Percentiles rank a stretch among this genome's conserved stretches.
Conservation (phyloP, 2,113 vertebrate species). For the Thamnophis sirtalis region DNA sequence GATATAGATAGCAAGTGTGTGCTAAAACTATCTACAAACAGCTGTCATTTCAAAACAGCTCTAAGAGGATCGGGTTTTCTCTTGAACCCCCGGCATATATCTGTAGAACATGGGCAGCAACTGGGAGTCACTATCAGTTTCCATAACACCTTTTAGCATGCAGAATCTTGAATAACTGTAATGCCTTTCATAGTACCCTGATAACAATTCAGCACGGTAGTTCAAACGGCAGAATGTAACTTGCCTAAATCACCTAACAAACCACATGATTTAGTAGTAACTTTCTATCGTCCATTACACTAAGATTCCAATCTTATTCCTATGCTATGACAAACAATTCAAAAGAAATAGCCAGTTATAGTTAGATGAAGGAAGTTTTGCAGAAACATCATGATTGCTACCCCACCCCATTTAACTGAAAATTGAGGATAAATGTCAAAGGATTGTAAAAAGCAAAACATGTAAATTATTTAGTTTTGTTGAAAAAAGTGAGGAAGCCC, state of each 20-base stretch:
- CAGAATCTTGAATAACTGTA: background rate
- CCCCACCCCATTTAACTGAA: background rate
- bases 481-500: background rate
- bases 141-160: background rate
- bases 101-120: background rate
- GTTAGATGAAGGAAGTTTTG: background rate
- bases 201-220: background rate
- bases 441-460: background rate
- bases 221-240: background rate
- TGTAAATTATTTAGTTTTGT: background rate
- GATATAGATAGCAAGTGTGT: constrained; percentile 17
- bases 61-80: constrained; percentile 13
- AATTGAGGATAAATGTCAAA: background rate
- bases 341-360: background rate
- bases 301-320: background rate
- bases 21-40: constrained; percentile 24
- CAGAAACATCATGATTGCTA: background rate
- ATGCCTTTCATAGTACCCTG: background rate
- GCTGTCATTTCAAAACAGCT: constrained; percentile 11
- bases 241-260: background rate
- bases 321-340: background rate
- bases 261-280: background rate
- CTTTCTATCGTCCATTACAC: background rate
- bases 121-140: background rate
- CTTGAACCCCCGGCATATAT: background rate